Percentiles rank a stretch among this genome's conserved stretches.
Conservation (phyloP, 2,113 vertebrate genomes). For the Xiphophorus hellerii region DNA sequence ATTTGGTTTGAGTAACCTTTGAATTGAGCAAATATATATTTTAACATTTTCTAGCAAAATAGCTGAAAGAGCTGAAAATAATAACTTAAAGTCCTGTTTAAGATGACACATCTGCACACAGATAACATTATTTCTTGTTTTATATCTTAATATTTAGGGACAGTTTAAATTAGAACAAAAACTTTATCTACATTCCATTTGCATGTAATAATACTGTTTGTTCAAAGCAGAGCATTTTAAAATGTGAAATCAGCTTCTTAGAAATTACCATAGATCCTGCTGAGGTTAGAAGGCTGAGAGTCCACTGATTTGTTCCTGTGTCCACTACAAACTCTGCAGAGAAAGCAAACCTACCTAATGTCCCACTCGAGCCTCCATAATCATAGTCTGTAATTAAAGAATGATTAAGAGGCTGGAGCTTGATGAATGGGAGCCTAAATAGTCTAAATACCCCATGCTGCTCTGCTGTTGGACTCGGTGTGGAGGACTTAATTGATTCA, state of each 20-base stretch:
- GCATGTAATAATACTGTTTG: background rate
- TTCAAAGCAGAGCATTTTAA: background rate
- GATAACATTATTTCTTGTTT: too few species aligned
- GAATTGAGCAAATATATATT: background rate
- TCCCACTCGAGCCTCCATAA: conserved; percentile 65
- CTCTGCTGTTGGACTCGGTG: conserved; percentile 76
- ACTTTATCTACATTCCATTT: background rate
- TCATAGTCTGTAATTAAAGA: conserved; percentile 80
- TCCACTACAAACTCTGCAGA: conserved; percentile 31
- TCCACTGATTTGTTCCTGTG: conserved; percentile 14
- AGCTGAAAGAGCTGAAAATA: background rate
- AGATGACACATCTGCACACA: too few species aligned
- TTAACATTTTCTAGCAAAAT: background rate
- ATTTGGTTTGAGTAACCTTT: background rate
- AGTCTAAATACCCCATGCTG: conserved; percentile 79
- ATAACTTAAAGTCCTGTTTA: background rate
- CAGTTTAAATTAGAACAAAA: background rate
- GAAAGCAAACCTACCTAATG: conserved; percentile 57
- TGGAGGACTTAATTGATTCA: conserved; percentile 79
- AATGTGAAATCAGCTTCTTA: background rate
- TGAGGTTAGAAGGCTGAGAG: conserved; percentile 1
- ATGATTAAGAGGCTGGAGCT: conserved; percentile 80
- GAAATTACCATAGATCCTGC: conserved; percentile 10
- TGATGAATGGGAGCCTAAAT: conserved; percentile 75
- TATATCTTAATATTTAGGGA: too few species aligned